These are phyloP conservation scores for Cyrtorhinus lividipennis DNA, from an alignment of 1,140 invertebrate genomes.

Conservation along the genomic window DNA sequence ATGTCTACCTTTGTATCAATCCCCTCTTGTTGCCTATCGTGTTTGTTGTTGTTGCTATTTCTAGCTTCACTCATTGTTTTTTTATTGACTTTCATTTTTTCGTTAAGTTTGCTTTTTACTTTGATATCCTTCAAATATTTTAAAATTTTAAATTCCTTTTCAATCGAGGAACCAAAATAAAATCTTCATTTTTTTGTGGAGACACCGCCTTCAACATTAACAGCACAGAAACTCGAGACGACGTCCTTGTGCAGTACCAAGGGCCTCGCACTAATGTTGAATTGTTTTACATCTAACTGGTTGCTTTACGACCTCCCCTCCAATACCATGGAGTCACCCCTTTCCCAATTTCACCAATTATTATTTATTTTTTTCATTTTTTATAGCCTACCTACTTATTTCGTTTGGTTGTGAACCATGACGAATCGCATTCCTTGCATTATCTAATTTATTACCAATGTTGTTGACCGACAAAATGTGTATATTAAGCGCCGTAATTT, in stretches of 20 bases:
- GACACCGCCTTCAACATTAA: conserved; percentile 20
- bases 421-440: not conserved
- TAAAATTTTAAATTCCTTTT: too few relatives aligned
- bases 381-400: too few relatives aligned
- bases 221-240: conserved; percentile 14
- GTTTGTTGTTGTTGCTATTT: conserved; percentile 21
- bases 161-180: conserved; percentile 10
- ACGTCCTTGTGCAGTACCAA: too few relatives aligned
- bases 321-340: not conserved
- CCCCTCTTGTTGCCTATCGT: conserved; percentile 17
- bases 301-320: conserved; percentile 2
- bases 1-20: conserved; percentile 28
- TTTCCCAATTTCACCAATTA: not conserved
- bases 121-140: too few relatives aligned
- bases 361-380: conserved; percentile 1
- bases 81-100: conserved; percentile 6
- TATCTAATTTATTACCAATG: not conserved
- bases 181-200: not conserved
- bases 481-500: not conserved
- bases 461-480: not conserved
- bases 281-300: too few relatives aligned
- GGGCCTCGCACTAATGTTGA: too few relatives aligned
- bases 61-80: conserved; percentile 20
- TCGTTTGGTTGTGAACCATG: not conserved
- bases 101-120: conserved; percentile 18